These are phyloP conservation scores for Puffinus mauretanicus DNA, from an alignment of 2,113 vertebrate genomes.

Conservation along the genomic window DNA sequence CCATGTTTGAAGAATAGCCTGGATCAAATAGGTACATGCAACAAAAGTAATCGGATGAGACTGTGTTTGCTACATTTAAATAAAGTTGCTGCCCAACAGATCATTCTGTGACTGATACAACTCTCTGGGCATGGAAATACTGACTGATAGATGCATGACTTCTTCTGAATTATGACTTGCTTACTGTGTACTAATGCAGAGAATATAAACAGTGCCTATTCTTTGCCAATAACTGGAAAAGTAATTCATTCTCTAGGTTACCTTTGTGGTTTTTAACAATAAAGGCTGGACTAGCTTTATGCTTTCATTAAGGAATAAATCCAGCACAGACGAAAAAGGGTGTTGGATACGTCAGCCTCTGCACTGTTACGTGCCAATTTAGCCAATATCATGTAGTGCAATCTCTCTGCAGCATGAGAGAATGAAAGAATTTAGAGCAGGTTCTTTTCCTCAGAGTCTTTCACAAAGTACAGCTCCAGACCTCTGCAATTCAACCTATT, in stretches of 20 bases:
- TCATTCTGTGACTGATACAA: not conserved
- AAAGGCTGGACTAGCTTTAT: not conserved
- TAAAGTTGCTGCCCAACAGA: not conserved
- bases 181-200: not conserved
- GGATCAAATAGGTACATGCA: not conserved
- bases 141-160: not conserved
- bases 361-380: conserved; percentile 8
- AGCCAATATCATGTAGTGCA: not conserved
- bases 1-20: not conserved
- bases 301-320: not conserved
- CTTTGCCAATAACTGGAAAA: not conserved
- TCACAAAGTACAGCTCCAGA: not conserved
- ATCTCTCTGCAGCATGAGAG: not conserved
- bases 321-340: not conserved
- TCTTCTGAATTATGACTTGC: not conserved
- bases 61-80: not conserved
- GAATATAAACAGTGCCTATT: not conserved
- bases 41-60: not conserved
- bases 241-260: not conserved
- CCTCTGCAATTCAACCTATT: not conserved
- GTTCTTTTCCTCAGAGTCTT: not conserved
- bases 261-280: not conserved
- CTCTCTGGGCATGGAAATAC: conserved; percentile 19
- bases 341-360: not conserved
- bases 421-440: not conserved